Base-by-base conservation (phyloP, 1,140 invertebrate genomes). In the Aradophagus sp. region DNA sequence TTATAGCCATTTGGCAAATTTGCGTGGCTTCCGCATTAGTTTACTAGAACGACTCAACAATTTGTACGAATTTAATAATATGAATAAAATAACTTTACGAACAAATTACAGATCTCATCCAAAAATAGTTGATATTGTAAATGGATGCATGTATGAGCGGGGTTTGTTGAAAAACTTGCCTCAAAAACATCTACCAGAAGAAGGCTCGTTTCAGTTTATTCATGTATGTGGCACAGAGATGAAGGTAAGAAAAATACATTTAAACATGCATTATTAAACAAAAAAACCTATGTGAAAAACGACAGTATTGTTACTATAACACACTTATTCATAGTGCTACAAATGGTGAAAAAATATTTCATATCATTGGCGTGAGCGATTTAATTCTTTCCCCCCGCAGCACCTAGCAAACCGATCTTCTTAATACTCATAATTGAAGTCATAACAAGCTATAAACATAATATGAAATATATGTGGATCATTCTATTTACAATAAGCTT, bases 81-180 rank as follows among this genome's bases (percentile, higher is more conserved):
- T 62, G 41, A 53, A 63, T 11, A 67, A 50, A 12, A 93, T 96
- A 27, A 87, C 95, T 61, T 84, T 97, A 0, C 92, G 92, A 76
- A 93, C 95, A 81, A 97, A 96, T 76, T 96, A 97, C 77, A 87
- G 95, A 27, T 93, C 94, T 0, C 94, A 96, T 80, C 88, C 91
- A 44, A 92, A 92, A 17, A 62, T 72, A 2, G 38, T 66, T 26
- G 69, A 66, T 7, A 44, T 66, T 4, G 62, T 72, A 56, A 62
- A 41, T 0, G 6, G 15, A 0, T 61, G 61, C 16, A 94, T 96
- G 78, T 96, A 96, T 79, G 92, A 93, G 4, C 15, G 42, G 0
- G 16, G 39, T 11, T 11, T 72, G 91, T 90, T 90, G 91, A 62
- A 89, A 91, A 84, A 16, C 88, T 89, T 0, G 92, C 93, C 55